Conservation (phyloP, 2,797 vertebrate species). For the Moxostoma hubbsi region DNA sequence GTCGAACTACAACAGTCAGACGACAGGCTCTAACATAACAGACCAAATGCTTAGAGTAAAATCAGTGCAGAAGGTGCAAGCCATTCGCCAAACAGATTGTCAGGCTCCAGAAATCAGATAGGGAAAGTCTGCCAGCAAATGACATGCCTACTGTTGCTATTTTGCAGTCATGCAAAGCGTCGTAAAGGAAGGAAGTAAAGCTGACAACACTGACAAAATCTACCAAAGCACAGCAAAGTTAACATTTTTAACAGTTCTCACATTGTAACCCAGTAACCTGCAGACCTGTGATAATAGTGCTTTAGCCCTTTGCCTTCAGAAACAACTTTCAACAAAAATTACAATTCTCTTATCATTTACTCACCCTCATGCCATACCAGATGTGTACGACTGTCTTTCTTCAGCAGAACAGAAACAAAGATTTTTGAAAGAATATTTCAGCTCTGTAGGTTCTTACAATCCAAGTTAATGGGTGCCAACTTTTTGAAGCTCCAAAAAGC, state of each 20-base stretch:
- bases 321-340: neutral
- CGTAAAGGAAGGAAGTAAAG: slow-evolving; percentile 51
- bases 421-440: too few species aligned
- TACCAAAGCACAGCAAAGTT: slow-evolving; percentile 26
- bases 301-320: neutral
- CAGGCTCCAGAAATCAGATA: slow-evolving; percentile 4
- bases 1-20: neutral
- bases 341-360: neutral
- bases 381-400: too few species aligned
- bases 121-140: slow-evolving; percentile 28
- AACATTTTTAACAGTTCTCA: slow-evolving; percentile 19
- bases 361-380: too few species aligned
- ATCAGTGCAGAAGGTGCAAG: slow-evolving; percentile 30
- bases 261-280: neutral
- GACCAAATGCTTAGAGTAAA: slow-evolving; percentile 28
- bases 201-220: slow-evolving; percentile 7
- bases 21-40: slow-evolving; percentile 8
- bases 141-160: slow-evolving; percentile 26
- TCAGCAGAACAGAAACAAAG: too few species aligned
- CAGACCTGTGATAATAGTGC: slow-evolving; percentile 1
- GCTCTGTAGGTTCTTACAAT: too few species aligned
- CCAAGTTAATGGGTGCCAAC: too few species aligned
- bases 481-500: too few species aligned
- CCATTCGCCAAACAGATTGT: slow-evolving; percentile 12
- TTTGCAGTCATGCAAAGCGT: slow-evolving; percentile 39